A percentile compares a stretch with the other conserved stretches of the same genome.
Evolutionary conservation across 2,888 invertebrate genomes (phyloP).

Genomic region (Zootermopsis nevadensis): DNA sequence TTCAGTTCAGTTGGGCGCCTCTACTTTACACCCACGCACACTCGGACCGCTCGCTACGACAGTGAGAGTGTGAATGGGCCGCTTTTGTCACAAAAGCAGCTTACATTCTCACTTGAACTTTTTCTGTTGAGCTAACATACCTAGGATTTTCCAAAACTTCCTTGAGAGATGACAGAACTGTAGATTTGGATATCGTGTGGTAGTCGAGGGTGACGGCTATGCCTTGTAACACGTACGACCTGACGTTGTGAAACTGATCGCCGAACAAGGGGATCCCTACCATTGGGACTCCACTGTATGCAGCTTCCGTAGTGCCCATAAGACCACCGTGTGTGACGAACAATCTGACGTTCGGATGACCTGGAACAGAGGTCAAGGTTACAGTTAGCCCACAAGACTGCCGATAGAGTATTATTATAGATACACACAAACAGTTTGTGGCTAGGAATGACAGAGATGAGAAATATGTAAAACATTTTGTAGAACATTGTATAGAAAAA

Average conservation of each 20-base stretch:
- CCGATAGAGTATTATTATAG: too few relatives aligned
- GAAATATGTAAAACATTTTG: too few relatives aligned
- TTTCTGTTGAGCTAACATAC: slow-evolving; percentile 45
- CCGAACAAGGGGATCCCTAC: slow-evolving; percentile 76
- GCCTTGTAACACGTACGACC: slow-evolving; percentile 67
- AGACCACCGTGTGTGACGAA: slow-evolving; percentile 82
- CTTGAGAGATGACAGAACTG: slow-evolving; percentile 64
- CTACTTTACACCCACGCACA: too few relatives aligned
- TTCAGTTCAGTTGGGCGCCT: too few relatives aligned
- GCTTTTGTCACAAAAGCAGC: too few relatives aligned
- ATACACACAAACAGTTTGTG: too few relatives aligned
- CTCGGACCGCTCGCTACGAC: too few relatives aligned
- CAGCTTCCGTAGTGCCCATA: slow-evolving; percentile 75
- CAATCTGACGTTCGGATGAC: slow-evolving; percentile 75
- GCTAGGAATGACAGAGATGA: too few relatives aligned
- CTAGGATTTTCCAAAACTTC: slow-evolving; percentile 54
- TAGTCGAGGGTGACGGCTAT: slow-evolving; percentile 68
- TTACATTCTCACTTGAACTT: too few relatives aligned
- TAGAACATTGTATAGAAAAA: too few relatives aligned
- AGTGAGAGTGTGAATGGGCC: too few relatives aligned
- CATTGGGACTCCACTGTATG: slow-evolving; percentile 73
- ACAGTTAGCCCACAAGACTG: too few relatives aligned
- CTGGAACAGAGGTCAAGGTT: slow-evolving; percentile 58
- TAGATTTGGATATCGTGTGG: slow-evolving; percentile 65
- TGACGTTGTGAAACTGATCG: slow-evolving; percentile 73